phyloP scores from a whole-genome alignment of 2,113 vertebrate species.

The Strigops habroptila region DNA sequence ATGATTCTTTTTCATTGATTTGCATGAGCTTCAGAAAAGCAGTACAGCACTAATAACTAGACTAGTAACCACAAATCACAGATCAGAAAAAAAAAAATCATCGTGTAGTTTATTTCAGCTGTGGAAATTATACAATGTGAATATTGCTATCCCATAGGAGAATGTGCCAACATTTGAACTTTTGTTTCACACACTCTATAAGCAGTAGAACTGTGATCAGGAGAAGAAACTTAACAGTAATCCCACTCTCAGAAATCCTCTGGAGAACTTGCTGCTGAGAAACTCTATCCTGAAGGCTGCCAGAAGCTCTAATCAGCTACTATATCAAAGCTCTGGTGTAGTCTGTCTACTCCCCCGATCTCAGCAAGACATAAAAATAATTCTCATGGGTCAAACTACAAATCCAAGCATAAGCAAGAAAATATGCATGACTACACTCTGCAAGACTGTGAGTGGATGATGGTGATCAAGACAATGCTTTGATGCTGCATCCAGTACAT shows the following conservation, averaged over 20 bases:
- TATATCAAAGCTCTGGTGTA: constrained; percentile 28
- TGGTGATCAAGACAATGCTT: neutral
- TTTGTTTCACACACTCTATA: constrained; percentile 17
- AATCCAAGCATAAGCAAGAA: constrained; percentile 43
- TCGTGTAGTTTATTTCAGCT: neutral
- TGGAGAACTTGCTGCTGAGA: constrained; percentile 38
- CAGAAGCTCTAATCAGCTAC: constrained; percentile 46
- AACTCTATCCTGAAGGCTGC: constrained; percentile 13
- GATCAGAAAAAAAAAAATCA: neutral
- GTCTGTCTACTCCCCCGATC: neutral
- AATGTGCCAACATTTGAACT: neutral
- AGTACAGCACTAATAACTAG: neutral
- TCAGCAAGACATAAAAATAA: constrained; percentile 35
- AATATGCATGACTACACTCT: constrained; percentile 50
- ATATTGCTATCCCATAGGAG: neutral
- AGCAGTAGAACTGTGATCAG: neutral
- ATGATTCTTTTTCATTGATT: neutral
- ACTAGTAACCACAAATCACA: neutral
- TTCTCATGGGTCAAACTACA: constrained; percentile 17
- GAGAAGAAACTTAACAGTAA: neutral
- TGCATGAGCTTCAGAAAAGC: neutral
- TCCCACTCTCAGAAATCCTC: constrained; percentile 37
- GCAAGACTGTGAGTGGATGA: constrained; percentile 44
- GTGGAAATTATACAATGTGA: neutral
- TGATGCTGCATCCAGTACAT: constrained; percentile 28